Evolutionary conservation across 2,888 invertebrate species (phyloP).

Genomic region (Eulithis testata): DNA sequence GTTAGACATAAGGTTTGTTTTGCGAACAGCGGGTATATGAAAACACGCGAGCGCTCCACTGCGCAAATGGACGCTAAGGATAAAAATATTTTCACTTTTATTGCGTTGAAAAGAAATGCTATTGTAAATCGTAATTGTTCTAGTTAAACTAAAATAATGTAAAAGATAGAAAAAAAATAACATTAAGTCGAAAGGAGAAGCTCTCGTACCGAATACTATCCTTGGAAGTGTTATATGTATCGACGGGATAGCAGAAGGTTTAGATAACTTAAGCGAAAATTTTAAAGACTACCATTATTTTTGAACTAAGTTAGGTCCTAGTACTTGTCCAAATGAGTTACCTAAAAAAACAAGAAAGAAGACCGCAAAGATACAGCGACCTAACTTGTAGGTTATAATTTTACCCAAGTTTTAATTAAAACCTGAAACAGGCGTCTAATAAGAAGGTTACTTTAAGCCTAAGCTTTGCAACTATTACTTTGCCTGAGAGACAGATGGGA

Average conservation of each 20-base stretch:
- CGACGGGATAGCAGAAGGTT: too few species aligned
- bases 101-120: not conserved
- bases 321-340: not conserved
- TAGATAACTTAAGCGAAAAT: too few species aligned
- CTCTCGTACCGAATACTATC: too few species aligned
- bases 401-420: constrained; percentile 26
- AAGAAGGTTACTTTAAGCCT: constrained; percentile 4
- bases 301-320: not conserved
- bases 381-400: constrained; percentile 13
- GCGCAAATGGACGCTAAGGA: constrained; percentile 9
- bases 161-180: too few species aligned
- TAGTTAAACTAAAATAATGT: too few species aligned
- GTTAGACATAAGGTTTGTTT: constrained; percentile 3
- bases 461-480: constrained; percentile 3
- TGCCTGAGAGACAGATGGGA: constrained; percentile 6
- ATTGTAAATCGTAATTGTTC: too few species aligned
- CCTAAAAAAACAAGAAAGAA: not conserved
- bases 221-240: too few species aligned
- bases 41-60: not conserved
- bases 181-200: too few species aligned
- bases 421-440: constrained; percentile 14
- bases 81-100: constrained; percentile 12
- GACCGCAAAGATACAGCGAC: not conserved
- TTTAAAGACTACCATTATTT: not conserved
- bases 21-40: not conserved